These are phyloP conservation scores for pig (Sus scrofa) DNA, from an alignment of 2,113 vertebrate genomes.

Conservation along the genomic window T2T-Sscrofa CM000817.6:167963501-167964000, in stretches of 20 bases:
- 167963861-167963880: not conserved
- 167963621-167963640: not conserved
- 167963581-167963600: not conserved
- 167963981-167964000: not conserved
- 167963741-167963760: not conserved
- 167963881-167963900: not conserved
- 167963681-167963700: not conserved
- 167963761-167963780: not conserved
- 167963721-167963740: not conserved
- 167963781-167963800: not conserved
- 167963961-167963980: not conserved
- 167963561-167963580: not conserved
- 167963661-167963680: not conserved
- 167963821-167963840: not conserved
- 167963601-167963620: not conserved
- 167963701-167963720: not conserved
- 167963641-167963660: not conserved
- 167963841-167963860: not conserved
- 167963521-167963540: not conserved
- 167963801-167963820: not conserved
- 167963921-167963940: not conserved
- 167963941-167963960: not conserved
- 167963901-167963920: not conserved
- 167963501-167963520: not conserved
- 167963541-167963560: rapidly evolving